Conservation (phyloP, 2,888 invertebrate species). For the Rhyacophila evoluta region DNA sequence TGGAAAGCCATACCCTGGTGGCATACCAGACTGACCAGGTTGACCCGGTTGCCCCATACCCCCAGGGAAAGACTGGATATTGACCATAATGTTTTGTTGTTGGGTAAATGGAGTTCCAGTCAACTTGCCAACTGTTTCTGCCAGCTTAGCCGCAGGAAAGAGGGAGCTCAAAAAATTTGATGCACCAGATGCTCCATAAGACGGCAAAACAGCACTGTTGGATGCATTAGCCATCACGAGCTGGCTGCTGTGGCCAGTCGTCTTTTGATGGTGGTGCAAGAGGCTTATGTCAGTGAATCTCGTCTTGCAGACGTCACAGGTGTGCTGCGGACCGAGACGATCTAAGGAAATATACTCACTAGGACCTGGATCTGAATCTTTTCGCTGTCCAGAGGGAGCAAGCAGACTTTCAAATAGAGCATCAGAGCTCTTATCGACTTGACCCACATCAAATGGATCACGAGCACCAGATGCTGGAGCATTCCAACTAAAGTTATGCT, state of each 20-base stretch:
- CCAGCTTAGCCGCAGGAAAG: conserved; percentile 66
- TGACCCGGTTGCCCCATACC: conserved; percentile 61
- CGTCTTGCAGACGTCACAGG: conserved; percentile 73
- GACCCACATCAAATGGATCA: conserved; percentile 29
- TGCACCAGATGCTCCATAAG: conserved; percentile 61
- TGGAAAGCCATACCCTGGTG: conserved; percentile 60
- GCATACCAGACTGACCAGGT: conserved; percentile 66
- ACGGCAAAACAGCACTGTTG: conserved; percentile 57
- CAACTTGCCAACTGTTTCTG: conserved; percentile 65
- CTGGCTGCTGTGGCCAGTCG: conserved; percentile 70
- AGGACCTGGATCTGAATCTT: conserved; percentile 63
- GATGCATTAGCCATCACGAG: conserved; percentile 56
- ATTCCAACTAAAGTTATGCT: conserved; percentile 68
- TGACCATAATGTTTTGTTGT: conserved; percentile 75
- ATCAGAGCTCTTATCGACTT: conserved; percentile 60
- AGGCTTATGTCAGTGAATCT: conserved; percentile 70
- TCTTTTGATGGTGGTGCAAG: conserved; percentile 69
- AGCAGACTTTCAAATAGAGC: conserved; percentile 67
- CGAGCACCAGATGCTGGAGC: conserved; percentile 57
- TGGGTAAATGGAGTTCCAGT: conserved; percentile 66
- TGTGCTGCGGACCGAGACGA: conserved; percentile 71
- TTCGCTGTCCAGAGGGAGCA: conserved; percentile 58
- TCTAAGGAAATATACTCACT: conserved; percentile 77
- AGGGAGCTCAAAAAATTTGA: conserved; percentile 64
- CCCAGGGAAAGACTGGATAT: conserved; percentile 74